Percentiles rank a stretch among this genome's conserved stretches.
These are phyloP conservation scores for Mobula birostris DNA, from an alignment of 2,113 vertebrate genomes.

Conservation along the genomic window DNA sequence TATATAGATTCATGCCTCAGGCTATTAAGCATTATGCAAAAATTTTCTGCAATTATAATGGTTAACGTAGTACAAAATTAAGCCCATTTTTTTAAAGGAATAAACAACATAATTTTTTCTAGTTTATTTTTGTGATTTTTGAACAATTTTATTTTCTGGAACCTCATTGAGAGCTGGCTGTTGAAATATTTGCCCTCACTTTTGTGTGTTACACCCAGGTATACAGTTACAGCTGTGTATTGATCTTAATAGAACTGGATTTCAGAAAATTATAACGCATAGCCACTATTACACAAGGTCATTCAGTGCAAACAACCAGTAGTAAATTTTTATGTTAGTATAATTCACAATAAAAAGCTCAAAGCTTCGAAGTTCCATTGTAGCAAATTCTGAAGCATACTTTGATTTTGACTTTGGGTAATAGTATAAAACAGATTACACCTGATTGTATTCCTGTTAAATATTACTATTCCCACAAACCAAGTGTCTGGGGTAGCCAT, in stretches of 20 bases:
- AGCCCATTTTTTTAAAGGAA: background rate
- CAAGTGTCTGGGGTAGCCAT: background rate
- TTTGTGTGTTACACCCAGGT: no score
- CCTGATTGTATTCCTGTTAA: no score
- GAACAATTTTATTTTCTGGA: no score
- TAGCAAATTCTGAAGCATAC: background rate
- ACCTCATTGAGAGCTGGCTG: no score
- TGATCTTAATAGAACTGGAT: no score
- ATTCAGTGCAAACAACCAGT: no score
- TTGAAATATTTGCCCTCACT: no score
- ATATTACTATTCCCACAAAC: no score
- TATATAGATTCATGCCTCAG: background rate
- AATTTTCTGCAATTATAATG: background rate
- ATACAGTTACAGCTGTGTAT: no score
- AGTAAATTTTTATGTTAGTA: background rate
- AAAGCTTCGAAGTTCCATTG: no score
- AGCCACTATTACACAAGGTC: no score
- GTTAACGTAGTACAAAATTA: background rate
- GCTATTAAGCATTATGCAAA: background rate
- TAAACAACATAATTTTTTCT: background rate
- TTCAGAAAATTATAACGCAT: no score
- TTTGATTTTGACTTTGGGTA: background rate
- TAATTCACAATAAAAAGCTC: background rate
- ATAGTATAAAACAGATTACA: background rate
- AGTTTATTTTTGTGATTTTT: background rate